A percentile compares a stretch with the other conserved stretches of the same genome.
Conservation (phyloP, 2,888 invertebrate species). For the Seladonia tumulorum region DNA sequence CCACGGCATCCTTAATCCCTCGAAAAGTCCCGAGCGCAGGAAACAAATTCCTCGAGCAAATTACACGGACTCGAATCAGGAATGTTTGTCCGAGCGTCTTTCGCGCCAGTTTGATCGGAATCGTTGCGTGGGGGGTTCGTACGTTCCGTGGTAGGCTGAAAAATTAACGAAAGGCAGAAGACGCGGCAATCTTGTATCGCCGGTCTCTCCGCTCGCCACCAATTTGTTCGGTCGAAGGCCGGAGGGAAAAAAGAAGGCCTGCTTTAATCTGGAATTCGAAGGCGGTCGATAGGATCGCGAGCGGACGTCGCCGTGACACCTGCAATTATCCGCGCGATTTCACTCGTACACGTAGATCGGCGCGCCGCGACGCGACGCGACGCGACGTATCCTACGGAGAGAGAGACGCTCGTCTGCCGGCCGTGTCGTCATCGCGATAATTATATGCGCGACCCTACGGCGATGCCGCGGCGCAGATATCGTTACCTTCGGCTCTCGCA, state of each 20-base stretch:
- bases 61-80: neutral
- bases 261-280: slow-evolving; percentile 61
- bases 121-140: neutral
- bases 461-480: slow-evolving; percentile 63
- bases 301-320: slow-evolving; percentile 49
- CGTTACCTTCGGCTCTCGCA: slow-evolving; percentile 48
- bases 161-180: neutral
- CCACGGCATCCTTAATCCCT: neutral
- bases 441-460: slow-evolving; percentile 59
- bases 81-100: neutral
- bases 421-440: slow-evolving; percentile 66
- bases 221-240: slow-evolving; percentile 36
- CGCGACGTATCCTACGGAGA: slow-evolving; percentile 24
- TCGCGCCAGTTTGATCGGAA: neutral
- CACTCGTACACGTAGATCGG: slow-evolving; percentile 50
- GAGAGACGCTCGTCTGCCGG: slow-evolving; percentile 29
- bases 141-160: neutral
- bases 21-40: neutral
- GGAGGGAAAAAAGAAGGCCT: slow-evolving; percentile 36
- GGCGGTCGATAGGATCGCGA: slow-evolving; percentile 44
- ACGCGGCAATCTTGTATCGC: slow-evolving; percentile 5
- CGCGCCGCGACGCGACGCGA: neutral
- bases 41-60: neutral
- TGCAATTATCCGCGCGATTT: slow-evolving; percentile 66
- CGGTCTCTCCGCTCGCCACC: slow-evolving; percentile 18